Evolutionary conservation across 2,888 invertebrate genomes (phyloP).

Genomic region (Megamerina dolium): DNA sequence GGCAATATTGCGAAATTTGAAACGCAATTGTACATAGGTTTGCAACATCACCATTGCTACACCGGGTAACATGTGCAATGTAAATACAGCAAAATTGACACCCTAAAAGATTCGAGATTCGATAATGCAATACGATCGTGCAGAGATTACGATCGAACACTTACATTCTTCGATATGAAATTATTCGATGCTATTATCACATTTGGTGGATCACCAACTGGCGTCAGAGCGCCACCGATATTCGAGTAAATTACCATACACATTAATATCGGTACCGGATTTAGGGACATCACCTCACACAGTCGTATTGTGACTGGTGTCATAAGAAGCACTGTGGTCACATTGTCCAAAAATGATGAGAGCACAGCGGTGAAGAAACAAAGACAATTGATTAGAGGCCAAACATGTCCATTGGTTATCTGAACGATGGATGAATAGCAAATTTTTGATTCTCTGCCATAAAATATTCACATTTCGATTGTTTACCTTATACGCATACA

Average conservation of each 20-base stretch:
- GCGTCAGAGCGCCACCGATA: slow-evolving; percentile 85
- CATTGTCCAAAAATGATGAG: slow-evolving; percentile 72
- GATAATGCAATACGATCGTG: no score
- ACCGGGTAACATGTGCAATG: slow-evolving; percentile 75
- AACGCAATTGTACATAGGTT: slow-evolving; percentile 67
- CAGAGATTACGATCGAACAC: no score
- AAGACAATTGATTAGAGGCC: slow-evolving; percentile 68
- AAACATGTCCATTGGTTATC: slow-evolving; percentile 65
- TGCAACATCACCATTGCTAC: slow-evolving; percentile 63
- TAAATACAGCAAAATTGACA: slow-evolving; percentile 74
- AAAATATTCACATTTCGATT: no score
- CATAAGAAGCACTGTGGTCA: slow-evolving; percentile 70
- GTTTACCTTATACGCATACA: slow-evolving; percentile 61
- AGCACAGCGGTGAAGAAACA: slow-evolving; percentile 64
- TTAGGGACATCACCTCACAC: slow-evolving; percentile 83
- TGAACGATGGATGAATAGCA: slow-evolving; percentile 30
- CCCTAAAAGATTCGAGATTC: slow-evolving; percentile 53
- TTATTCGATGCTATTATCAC: slow-evolving; percentile 49
- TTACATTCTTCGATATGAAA: slow-evolving; percentile 47
- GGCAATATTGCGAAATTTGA: slow-evolving; percentile 66
- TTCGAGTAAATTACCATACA: slow-evolving; percentile 86
- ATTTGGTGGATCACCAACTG: slow-evolving; percentile 83
- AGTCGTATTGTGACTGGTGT: slow-evolving; percentile 74
- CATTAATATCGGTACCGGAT: slow-evolving; percentile 82
- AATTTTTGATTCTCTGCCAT: no score